Conservation (phyloP, 2,888 invertebrate genomes). For the Tenthredo livida region DNA sequence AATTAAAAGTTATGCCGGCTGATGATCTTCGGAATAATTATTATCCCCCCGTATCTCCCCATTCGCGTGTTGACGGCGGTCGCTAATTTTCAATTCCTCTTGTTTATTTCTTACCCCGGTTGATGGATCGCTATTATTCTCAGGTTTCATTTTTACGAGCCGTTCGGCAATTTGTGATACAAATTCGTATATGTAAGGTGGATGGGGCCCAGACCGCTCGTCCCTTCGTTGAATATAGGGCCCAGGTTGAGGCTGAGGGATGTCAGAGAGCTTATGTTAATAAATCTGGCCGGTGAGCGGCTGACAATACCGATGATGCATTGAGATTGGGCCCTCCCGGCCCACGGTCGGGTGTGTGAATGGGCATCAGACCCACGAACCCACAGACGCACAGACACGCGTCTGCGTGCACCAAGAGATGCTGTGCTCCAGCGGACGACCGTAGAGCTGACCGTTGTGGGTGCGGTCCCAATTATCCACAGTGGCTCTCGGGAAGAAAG, state of each 20-base stretch:
- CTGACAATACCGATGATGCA: constrained; percentile 57
- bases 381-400: background rate
- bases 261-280: constrained; percentile 54
- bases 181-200: constrained; percentile 41
- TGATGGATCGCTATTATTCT: constrained; percentile 34
- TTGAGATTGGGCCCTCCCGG: constrained; percentile 55
- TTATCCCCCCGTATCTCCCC: background rate
- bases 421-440: constrained; percentile 11
- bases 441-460: constrained; percentile 59
- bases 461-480: constrained; percentile 71
- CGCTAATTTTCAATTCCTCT: constrained; percentile 34
- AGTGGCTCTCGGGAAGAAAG: constrained; percentile 65
- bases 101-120: constrained; percentile 27
- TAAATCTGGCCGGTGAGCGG: constrained; percentile 55
- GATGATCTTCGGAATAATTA: background rate
- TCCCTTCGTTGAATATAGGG: constrained; percentile 17
- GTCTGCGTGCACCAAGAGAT: background rate
- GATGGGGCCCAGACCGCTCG: constrained; percentile 7
- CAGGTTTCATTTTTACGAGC: constrained; percentile 44
- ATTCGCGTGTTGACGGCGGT: background rate
- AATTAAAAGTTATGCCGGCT: constrained; percentile 18
- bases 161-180: constrained; percentile 54
- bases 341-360: constrained; percentile 46
- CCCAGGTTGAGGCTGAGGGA: constrained; percentile 30
- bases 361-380: constrained; percentile 46